Percentiles rank a stretch among this genome's conserved stretches.
These are phyloP conservation scores for Chloropsis cyanopogon DNA, from an alignment of 2,113 vertebrate species.

Conservation along the genomic window DNA sequence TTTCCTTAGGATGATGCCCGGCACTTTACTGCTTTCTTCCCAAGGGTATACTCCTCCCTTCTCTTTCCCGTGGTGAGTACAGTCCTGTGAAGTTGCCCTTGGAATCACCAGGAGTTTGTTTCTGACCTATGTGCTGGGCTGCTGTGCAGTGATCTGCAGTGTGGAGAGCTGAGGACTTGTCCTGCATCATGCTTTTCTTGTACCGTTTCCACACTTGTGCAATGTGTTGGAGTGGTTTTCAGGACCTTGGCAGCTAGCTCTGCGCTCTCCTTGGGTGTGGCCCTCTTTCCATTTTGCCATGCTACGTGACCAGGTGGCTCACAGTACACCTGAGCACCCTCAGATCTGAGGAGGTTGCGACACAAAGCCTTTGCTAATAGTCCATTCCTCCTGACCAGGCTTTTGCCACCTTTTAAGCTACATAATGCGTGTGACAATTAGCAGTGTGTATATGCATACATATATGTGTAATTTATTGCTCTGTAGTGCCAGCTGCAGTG, in stretches of 20 bases:
- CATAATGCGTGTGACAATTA: not conserved
- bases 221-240: slow-evolving; percentile 25
- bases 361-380: slow-evolving; percentile 9
- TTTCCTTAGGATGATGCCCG: not conserved
- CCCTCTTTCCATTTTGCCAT: slow-evolving; percentile 18
- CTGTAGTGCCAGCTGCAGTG: not conserved
- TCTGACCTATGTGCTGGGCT: not conserved
- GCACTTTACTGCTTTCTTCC: not conserved
- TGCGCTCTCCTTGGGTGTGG: slow-evolving; percentile 15
- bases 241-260: not conserved
- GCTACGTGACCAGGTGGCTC: slow-evolving; percentile 35
- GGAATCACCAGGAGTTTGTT: not conserved
- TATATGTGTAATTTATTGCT: not conserved
- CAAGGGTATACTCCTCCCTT: not conserved
- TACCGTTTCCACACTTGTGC: slow-evolving; percentile 30
- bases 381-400: slow-evolving; percentile 26
- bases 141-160: not conserved
- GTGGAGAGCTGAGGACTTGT: not conserved
- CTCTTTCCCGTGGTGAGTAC: not conserved
- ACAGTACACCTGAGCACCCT: not conserved
- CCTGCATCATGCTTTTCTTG: not conserved
- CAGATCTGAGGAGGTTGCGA: not conserved
- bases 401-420: not conserved
- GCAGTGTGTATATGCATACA: not conserved
- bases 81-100: not conserved